A percentile compares a stretch with the other conserved stretches of the same genome.
These are phyloP conservation scores for Ischnus inquisitorius DNA, from an alignment of 2,888 invertebrate species.

Conservation along the genomic window DNA sequence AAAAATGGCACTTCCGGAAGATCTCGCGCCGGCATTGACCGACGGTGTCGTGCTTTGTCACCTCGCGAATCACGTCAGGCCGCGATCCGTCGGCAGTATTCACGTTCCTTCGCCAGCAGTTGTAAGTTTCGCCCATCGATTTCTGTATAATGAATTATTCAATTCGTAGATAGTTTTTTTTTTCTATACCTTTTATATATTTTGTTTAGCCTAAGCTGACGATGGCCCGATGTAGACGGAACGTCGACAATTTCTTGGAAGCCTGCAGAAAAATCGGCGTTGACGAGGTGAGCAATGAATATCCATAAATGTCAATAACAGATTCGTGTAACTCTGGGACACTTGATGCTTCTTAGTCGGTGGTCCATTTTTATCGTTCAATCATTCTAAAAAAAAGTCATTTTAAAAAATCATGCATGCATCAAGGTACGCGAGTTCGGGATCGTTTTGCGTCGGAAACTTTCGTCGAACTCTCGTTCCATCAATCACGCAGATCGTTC, in stretches of 20 bases:
- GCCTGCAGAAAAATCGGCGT: slow-evolving; percentile 97
- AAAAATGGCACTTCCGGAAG: slow-evolving; percentile 95
- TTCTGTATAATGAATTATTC: slow-evolving; percentile 12
- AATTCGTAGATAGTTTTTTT: background rate
- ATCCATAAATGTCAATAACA: slow-evolving; percentile 65
- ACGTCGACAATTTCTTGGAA: slow-evolving; percentile 98
- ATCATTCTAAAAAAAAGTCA: background rate
- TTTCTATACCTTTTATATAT: slow-evolving; percentile 41
- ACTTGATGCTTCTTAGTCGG: slow-evolving; percentile 63
- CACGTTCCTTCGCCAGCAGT: slow-evolving; percentile 97
- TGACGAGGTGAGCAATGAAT: slow-evolving; percentile 92
- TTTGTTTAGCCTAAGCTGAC: slow-evolving; percentile 95
- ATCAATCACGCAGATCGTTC: slow-evolving; percentile 32
- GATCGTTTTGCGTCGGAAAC: slow-evolving; percentile 15
- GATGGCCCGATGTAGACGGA: slow-evolving; percentile 97
- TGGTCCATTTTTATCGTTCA: slow-evolving; percentile 52
- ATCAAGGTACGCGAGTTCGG: slow-evolving; percentile 21
- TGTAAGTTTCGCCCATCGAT: slow-evolving; percentile 87
- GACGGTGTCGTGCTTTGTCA: slow-evolving; percentile 98
- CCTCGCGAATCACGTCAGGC: slow-evolving; percentile 96
- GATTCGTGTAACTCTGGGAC: slow-evolving; percentile 54
- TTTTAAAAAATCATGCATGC: slow-evolving; percentile 38
- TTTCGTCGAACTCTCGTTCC: slow-evolving; percentile 31
- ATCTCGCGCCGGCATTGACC: slow-evolving; percentile 93
- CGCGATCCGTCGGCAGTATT: slow-evolving; percentile 96